Evolutionary conservation across 1,140 invertebrate genomes (phyloP).

Genomic region (Lasioglossum baleicum): DNA sequence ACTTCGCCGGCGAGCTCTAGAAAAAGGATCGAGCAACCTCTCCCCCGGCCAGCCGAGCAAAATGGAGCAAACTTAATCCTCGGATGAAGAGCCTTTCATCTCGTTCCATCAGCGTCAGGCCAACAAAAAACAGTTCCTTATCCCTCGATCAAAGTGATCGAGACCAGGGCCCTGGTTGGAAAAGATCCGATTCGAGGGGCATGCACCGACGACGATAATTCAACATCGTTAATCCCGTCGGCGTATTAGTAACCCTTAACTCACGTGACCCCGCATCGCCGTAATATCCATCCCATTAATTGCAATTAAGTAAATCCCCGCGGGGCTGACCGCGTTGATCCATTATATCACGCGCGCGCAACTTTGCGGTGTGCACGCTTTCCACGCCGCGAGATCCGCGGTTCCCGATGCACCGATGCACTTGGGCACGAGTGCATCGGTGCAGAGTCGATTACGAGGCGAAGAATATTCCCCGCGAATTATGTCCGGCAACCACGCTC

Average conservation of each 20-base stretch:
- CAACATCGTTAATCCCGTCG: conserved; percentile 78
- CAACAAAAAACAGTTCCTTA: not conserved
- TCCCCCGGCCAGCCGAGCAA: not conserved
- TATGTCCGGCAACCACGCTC: not conserved
- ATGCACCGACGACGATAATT: conserved; percentile 70
- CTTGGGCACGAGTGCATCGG: too few relatives aligned
- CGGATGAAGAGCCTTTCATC: not conserved
- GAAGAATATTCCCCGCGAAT: not conserved
- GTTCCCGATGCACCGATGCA: not conserved
- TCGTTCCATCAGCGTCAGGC: not conserved
- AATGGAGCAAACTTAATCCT: conserved; percentile 1
- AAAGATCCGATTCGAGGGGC: conserved; percentile 53
- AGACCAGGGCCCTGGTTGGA: conserved; percentile 35
- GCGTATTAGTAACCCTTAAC: conserved; percentile 77
- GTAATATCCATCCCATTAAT: conserved; percentile 79
- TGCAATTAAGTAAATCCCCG: conserved; percentile 78
- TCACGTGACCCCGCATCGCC: conserved; percentile 69
- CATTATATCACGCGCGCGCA: conserved; percentile 64
- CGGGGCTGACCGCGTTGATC: conserved; percentile 62
- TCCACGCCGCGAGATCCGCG: not conserved
- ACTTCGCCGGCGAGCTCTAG: too few relatives aligned
- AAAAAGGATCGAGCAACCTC: too few relatives aligned
- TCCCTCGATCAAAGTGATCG: conserved; percentile 19
- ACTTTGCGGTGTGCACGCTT: conserved; percentile 51
- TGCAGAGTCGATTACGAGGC: conserved; percentile 14